Base-by-base conservation (phyloP, 2,113 vertebrate genomes). In the Irena cyanogastra region DNA sequence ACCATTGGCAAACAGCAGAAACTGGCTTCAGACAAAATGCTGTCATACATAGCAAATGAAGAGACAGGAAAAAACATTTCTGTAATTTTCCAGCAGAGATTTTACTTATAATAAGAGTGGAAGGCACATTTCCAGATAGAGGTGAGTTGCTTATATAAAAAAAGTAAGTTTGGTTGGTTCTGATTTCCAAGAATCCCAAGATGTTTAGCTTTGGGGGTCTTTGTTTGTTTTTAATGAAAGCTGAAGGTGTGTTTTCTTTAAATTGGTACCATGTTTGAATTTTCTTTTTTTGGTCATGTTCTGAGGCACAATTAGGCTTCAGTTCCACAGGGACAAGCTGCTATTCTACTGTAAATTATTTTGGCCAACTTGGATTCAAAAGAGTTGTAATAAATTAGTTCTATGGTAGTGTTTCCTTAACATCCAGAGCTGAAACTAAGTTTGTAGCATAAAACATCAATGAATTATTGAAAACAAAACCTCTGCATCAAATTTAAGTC, bases 21-120 rank as follows among this genome's bases (percentile, higher is more conserved):
- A 96, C 94, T 89, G 92, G 86, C 94, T 94, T 96, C 95, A 96
- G 86, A 97, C 93, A 96, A 94, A 97, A 96, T 95, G 93, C 94
- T 95, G 94, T 96, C 95, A 97, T 77, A 94, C 94, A 68, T 94
- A 96, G 93, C 95, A 94, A 96, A 92, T 94, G 94, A 97, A 96
- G 94, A 96, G 90, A 96, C 96, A 96, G 96, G 95, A 97, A 96
- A 96, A 97, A 90, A 86, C 94, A 92, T 97, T 96, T 96, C 95
- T 97, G 90, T 96, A 95, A 94, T 94, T 97, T 94, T 93, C 95
- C 96, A 96, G 90, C 92, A 93, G 94, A 93, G 90, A 96, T 96
- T 96, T 96, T 93, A 93, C 95, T 93, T 96, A 53, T 97, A 23
- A 96, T 96, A 96, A 87, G 76, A 96, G 94, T 96, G 90, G 95